These are phyloP conservation scores for Barnardius zonarius DNA, from an alignment of 2,113 vertebrate species.

Conservation along the genomic window DNA sequence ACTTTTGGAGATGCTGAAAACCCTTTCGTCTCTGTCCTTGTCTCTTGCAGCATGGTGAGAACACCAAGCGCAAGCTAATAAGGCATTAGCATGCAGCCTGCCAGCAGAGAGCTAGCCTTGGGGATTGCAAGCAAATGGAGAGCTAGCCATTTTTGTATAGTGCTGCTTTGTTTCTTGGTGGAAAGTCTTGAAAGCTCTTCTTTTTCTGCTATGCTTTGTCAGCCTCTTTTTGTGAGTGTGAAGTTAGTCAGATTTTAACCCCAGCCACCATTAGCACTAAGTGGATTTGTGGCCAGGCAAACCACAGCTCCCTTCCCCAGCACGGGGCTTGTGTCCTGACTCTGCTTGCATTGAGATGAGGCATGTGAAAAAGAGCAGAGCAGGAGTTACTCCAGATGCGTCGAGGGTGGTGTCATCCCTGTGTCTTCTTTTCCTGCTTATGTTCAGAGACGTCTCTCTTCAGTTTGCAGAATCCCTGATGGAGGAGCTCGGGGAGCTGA, in stretches of 20 bases:
- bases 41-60: background rate
- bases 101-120: background rate
- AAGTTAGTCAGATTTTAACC: background rate
- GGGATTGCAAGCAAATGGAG: background rate
- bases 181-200: slow-evolving; percentile 30
- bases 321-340: fast-evolving
- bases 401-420: background rate
- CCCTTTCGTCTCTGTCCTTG: background rate
- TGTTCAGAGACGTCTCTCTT: background rate
- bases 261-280: background rate
- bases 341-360: background rate
- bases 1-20: background rate
- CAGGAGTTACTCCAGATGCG: background rate
- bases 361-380: background rate
- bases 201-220: background rate
- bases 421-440: background rate
- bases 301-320: background rate
- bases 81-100: slow-evolving; percentile 25
- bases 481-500: background rate
- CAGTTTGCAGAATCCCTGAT: background rate
- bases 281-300: background rate
- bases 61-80: slow-evolving; percentile 37
- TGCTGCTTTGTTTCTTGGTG: background rate
- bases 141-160: background rate
- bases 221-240: background rate